Base-by-base conservation (phyloP, 2,113 vertebrate genomes). In the Neopipo cinnamomea region DNA sequence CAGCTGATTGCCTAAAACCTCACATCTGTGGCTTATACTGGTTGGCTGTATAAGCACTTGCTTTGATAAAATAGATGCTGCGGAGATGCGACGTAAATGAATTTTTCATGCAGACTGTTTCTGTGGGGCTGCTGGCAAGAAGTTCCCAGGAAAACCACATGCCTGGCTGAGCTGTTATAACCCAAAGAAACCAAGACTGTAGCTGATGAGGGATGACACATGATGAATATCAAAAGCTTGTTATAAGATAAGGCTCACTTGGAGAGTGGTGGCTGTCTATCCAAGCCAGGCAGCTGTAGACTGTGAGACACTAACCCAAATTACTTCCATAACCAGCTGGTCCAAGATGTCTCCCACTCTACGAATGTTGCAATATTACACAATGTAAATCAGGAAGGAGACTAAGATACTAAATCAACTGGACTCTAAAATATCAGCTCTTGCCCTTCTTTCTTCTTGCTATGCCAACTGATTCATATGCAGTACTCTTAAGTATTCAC, bases 31-130 rank as follows among this genome's bases (percentile, higher is more conserved):
- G 39, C 49, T 96, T 96, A 71, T 55, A 44, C 56, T 87, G 63
- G 62, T 65, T 80, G 77, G 89, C 39, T 7, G 1, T 80, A 62
- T 78, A 96, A 78, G 74, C 65, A 63, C 67, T 93, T 80, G 56
- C 89, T 93, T 96, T 91, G 88, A 94, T 95, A 93, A 95, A 96
- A 93, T 78, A 92, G 92, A 90, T 82, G 84, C 85, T 85, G 81
- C 67, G 62, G 75, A 90, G 85, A 92, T 95, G 81, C 20, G 5
- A 91, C 2, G 1, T 93, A 92, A 93, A 96, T 95, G 23, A 95
- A 77, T 95, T 96, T 97, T 95, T 95, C 81, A 91, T 94, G 80
- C 72, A 70, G 35, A 30, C 59, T 78, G 63, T 85, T 92, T 93
- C 85, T 78, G 52, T 72, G 83, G 73, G 90, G 74, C 74, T 90